These are phyloP conservation scores for Trichogramma pretiosum DNA, from an alignment of 1,140 invertebrate species.

Conservation along the genomic window DNA sequence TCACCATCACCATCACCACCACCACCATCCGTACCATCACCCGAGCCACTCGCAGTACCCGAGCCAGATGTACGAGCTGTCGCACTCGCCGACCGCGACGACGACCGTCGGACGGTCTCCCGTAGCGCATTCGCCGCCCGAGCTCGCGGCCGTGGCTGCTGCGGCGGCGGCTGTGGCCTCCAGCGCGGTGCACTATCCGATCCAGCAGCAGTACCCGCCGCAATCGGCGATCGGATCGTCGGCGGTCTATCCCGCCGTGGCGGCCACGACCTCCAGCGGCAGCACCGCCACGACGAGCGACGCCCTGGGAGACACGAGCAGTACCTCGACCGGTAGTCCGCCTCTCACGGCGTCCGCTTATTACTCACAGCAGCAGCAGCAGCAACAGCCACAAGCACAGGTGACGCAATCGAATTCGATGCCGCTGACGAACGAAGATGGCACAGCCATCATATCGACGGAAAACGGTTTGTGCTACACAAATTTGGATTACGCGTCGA, in stretches of 20 bases:
- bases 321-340: constrained; percentile 30
- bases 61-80: no score
- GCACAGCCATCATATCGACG: constrained; percentile 64
- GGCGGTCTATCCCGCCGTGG: no score
- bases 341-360: no score
- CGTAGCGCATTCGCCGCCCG: constrained; percentile 35
- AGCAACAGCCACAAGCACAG: no score
- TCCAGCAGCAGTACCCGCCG: constrained; percentile 25
- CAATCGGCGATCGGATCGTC: no score
- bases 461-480: constrained; percentile 83
- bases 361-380: constrained; percentile 6
- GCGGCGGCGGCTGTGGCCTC: no score
- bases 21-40: constrained; percentile 22
- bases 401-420: no score
- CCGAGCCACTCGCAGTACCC: no score
- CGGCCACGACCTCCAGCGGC: constrained; percentile 16
- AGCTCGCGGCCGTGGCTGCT: constrained; percentile 23
- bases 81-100: no score
- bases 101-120: constrained; percentile 28
- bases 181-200: no score
- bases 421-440: constrained; percentile 38
- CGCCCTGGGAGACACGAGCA: constrained; percentile 29
- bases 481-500: constrained; percentile 66
- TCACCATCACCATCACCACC: constrained; percentile 26
- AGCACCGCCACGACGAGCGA: constrained; percentile 15